phyloP scores from a whole-genome alignment of 2,797 vertebrate species.

The Myripristis murdjan region DNA sequence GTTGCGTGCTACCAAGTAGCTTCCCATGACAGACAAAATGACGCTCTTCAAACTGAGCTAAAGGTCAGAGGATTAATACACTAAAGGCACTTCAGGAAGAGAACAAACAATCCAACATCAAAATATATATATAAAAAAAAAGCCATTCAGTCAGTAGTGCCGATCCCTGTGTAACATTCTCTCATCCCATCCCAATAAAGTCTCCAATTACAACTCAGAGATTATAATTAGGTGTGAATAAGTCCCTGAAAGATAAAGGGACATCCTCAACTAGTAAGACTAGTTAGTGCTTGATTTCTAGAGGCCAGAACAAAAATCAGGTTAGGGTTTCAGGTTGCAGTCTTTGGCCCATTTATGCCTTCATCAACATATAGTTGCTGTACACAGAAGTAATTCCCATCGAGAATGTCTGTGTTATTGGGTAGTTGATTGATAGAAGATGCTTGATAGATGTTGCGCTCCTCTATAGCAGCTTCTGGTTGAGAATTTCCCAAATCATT shows the following conservation, averaged over 20 bases:
- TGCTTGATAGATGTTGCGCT: not conserved
- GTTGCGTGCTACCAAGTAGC: slow-evolving; percentile 7
- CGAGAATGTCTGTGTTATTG: slow-evolving; percentile 16
- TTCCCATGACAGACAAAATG: slow-evolving; percentile 19
- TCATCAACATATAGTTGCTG: slow-evolving; percentile 23
- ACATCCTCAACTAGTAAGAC: slow-evolving; percentile 67
- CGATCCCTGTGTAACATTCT: slow-evolving; percentile 82
- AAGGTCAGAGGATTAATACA: slow-evolving; percentile 31
- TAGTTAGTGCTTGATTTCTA: slow-evolving; percentile 50
- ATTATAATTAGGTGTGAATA: slow-evolving; percentile 53
- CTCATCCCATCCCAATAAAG: slow-evolving; percentile 85
- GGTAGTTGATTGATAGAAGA: not conserved
- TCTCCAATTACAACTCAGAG: slow-evolving; percentile 97
- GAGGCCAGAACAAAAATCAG: slow-evolving; percentile 27
- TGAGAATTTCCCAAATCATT: slow-evolving; percentile 98
- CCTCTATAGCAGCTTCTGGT: slow-evolving; percentile 90
- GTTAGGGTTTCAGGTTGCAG: slow-evolving; percentile 40
- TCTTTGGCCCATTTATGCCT: slow-evolving; percentile 65
- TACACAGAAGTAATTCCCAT: slow-evolving; percentile 34
- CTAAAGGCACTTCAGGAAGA: slow-evolving; percentile 81
- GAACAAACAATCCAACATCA: slow-evolving; percentile 48
- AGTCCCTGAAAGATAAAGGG: slow-evolving; percentile 33
- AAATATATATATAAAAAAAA: slow-evolving; percentile 44
- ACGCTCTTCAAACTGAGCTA: slow-evolving; percentile 27
- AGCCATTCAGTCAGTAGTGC: slow-evolving; percentile 73